A percentile compares a stretch with the other conserved stretches of the same genome.
Conservation (phyloP, 2,888 invertebrate species). For the Cepaea hortensis region DNA sequence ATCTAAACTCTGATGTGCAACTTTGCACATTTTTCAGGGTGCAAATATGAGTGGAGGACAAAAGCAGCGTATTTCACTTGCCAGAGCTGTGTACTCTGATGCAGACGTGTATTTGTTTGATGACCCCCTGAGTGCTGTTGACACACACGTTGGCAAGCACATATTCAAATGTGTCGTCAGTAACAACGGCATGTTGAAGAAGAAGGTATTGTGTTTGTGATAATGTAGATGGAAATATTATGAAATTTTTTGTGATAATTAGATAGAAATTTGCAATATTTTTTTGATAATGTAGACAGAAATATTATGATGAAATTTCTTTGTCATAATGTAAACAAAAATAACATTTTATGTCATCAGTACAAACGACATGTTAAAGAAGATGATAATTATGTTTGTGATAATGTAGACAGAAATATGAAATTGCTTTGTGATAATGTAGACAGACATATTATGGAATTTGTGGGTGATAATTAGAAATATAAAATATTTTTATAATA, state of each 20-base stretch:
- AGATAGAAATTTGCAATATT: not conserved
- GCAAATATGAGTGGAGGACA: slow-evolving; percentile 47
- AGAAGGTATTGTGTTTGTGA: slow-evolving; percentile 43
- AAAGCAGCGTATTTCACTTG: slow-evolving; percentile 46
- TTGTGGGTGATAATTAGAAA: too few species aligned
- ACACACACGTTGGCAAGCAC: slow-evolving; percentile 85
- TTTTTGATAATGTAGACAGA: too few species aligned
- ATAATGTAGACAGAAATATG: not conserved
- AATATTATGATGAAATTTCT: not conserved
- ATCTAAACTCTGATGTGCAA: not conserved
- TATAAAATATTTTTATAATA: too few species aligned
- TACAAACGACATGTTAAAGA: slow-evolving; percentile 48
- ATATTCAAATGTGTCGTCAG: slow-evolving; percentile 53
- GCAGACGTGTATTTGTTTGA: slow-evolving; percentile 42
- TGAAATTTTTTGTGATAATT: not conserved
- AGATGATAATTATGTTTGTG: slow-evolving; percentile 37
- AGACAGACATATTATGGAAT: too few species aligned
- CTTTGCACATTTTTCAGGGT: slow-evolving; percentile 20
- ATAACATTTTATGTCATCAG: slow-evolving; percentile 45
- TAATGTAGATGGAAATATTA: not conserved
- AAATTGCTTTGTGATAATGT: too few species aligned
- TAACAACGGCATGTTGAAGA: slow-evolving; percentile 48
- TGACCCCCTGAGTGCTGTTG: slow-evolving; percentile 44
- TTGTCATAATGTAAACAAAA: not conserved
- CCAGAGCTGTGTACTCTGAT: slow-evolving; percentile 45